These are phyloP conservation scores for Pseudopleuronectes americanus DNA, from an alignment of 2,797 vertebrate genomes.

Conservation along the genomic window DNA sequence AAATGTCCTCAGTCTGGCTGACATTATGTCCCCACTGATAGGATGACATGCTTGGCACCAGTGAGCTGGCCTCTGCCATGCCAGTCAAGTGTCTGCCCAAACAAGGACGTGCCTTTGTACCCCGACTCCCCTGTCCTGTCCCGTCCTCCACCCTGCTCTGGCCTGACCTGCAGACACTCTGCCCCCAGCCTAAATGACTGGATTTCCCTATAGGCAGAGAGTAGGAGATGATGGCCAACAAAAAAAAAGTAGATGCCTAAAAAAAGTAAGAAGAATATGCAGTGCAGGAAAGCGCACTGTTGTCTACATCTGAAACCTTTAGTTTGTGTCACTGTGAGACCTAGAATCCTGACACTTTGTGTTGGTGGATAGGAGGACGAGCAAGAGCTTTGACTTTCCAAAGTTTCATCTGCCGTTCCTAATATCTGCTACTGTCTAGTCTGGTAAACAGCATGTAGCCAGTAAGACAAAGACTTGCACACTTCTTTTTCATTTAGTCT, in stretches of 20 bases:
- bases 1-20: conserved; percentile 68
- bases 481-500: conserved; percentile 50
- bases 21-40: conserved; percentile 70
- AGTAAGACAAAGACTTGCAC: conserved; percentile 64
- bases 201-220: conserved; percentile 34
- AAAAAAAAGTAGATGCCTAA: conserved; percentile 34
- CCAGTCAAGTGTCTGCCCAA: conserved; percentile 81
- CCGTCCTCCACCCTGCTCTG: conserved; percentile 29
- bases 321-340: conserved; percentile 33
- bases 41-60: conserved; percentile 67
- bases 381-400: conserved; percentile 57
- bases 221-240: conserved; percentile 32
- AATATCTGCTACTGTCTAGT: conserved; percentile 61
- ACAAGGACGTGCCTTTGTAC: conserved; percentile 79
- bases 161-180: conserved; percentile 53
- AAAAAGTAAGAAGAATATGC: conserved; percentile 41
- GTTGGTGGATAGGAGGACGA: conserved; percentile 35
- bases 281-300: conserved; percentile 16
- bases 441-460: conserved; percentile 65
- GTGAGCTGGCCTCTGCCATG: conserved; percentile 67
- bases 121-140: conserved; percentile 41
- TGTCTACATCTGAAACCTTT: conserved; percentile 49
- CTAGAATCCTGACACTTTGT: conserved; percentile 52
- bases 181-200: conserved; percentile 54
- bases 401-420: conserved; percentile 38